Evolutionary conservation across 2,113 vertebrate genomes (phyloP), one percentile per base, ranked within the genome.

Genomic region (Entelurus aequoreus): DNA sequence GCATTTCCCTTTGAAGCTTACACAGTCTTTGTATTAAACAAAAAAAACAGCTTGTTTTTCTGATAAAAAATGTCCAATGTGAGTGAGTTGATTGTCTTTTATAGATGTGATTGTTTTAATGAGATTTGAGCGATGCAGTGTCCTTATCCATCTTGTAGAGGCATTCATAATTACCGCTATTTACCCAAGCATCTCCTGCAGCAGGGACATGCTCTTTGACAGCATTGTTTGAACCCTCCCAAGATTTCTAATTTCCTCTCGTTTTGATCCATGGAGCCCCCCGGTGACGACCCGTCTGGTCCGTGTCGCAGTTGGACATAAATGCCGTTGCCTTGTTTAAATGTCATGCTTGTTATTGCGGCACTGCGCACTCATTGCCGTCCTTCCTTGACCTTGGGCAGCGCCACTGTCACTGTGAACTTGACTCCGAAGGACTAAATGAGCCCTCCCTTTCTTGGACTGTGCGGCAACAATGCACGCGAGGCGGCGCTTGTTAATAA

Each of bases 401-500:
- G 44, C 36, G 61, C 56, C 66, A 28, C 53, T 57, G 62, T 78
- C 83, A 68, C 73, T 78, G 82, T 84, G 62, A 75, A 81, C 74
- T 81, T 81, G 64, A 81, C 77, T 83, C 66, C 62, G 46, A 76
- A 42, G 65, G 76, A 61, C 66, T 80, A 80, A 85, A 87, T 71
- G 54, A 79, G 71, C 65, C 69, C 40, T 77, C 57, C 73, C 62
- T 65, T 47, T 68, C 71, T 71, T 69, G 66, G 38, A 63, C 40
- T 64, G 48, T 61, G 72, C 77, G 60, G 83, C 87, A 78, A 84
- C 81, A 85, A 82, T 79, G 83, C 82, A 84, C 79, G 68, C 47
- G 62, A 68, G 69, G 70, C 66, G 71, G 58, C 59, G 48, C 79
- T 46, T 81, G 84, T 84, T 91, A 90, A 91, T 90, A 85, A 89